A percentile compares a stretch with the other conserved stretches of the same genome.
Conservation (phyloP, 2,113 vertebrate genomes). For the Brachionichthys hirsutus region DNA sequence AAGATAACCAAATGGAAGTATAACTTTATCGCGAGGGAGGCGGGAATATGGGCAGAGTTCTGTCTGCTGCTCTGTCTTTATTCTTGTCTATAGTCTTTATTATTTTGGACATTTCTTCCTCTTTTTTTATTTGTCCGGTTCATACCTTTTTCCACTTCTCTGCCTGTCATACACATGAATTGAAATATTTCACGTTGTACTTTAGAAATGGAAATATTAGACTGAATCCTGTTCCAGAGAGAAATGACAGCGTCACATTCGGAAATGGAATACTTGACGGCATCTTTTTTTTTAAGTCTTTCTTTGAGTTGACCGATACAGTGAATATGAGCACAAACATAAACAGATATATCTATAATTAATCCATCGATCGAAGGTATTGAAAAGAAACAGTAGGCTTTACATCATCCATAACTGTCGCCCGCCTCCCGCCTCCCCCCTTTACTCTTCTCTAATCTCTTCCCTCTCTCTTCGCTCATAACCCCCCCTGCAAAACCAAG, state of each 20-base stretch:
- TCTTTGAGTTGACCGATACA: constrained; percentile 1
- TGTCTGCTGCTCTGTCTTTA: constrained; percentile 44
- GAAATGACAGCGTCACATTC: too few relatives aligned
- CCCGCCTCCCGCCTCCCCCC: constrained; percentile 43
- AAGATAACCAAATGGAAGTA: constrained; percentile 99
- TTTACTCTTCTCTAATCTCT: constrained; percentile 28
- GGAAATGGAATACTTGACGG: too few relatives aligned
- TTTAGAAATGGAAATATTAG: too few relatives aligned
- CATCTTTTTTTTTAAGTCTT: background rate
- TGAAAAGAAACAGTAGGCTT: constrained; percentile 57
- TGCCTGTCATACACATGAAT: background rate
- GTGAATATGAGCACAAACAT: constrained; percentile 3
- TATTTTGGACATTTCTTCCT: background rate
- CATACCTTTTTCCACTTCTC: constrained; percentile 3
- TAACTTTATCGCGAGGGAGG: constrained; percentile 83
- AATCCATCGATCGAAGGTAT: constrained; percentile 4
- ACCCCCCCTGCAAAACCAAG: constrained; percentile 31
- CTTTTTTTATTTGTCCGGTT: constrained; percentile 1
- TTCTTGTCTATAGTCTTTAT: constrained; percentile 13
- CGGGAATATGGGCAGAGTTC: constrained; percentile 76
- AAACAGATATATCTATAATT: background rate
- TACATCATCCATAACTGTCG: constrained; percentile 47
- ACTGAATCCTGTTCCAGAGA: too few relatives aligned
- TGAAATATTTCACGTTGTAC: too few relatives aligned
- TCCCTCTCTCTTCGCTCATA: constrained; percentile 24